These are phyloP conservation scores for Neopelma chrysocephalum DNA, from an alignment of 2,797 vertebrate species.

Conservation along the genomic window DNA sequence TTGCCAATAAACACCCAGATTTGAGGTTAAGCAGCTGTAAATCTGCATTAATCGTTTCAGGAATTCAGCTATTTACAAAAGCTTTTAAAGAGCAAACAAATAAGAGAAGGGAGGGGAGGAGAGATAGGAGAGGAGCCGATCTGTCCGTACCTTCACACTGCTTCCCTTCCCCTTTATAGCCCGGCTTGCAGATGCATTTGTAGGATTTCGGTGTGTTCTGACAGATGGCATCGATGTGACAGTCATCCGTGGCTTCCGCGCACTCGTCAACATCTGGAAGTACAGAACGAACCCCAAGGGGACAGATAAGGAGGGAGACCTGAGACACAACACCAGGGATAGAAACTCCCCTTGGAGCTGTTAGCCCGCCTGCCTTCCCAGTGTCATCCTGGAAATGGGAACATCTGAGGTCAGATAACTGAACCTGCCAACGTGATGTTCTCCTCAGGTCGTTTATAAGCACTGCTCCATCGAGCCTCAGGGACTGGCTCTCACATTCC, in stretches of 20 bases:
- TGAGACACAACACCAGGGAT: not conserved
- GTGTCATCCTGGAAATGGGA: not conserved
- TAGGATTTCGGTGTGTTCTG: constrained; percentile 94
- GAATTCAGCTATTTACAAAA: constrained; percentile 74
- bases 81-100: constrained; percentile 70
- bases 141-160: constrained; percentile 89
- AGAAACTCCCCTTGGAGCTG: not conserved
- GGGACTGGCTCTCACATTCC: not conserved
- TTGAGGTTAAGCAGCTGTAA: constrained; percentile 53
- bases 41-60: constrained; percentile 73
- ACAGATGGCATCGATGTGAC: constrained; percentile 96
- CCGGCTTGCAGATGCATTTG: constrained; percentile 96
- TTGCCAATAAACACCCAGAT: constrained; percentile 43
- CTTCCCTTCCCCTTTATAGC: constrained; percentile 93
- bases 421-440: not conserved
- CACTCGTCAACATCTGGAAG: constrained; percentile 90
- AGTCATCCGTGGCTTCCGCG: constrained; percentile 89
- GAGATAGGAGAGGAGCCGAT: not conserved
- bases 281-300: not conserved
- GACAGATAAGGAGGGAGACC: not conserved
- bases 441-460: not conserved
- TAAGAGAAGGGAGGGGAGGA: not conserved
- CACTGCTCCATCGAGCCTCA: not conserved
- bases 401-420: not conserved
- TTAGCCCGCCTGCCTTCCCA: not conserved